These are phyloP conservation scores for Gandaritis pyraliata DNA, from an alignment of 2,888 invertebrate species.

Conservation along the genomic window DNA sequence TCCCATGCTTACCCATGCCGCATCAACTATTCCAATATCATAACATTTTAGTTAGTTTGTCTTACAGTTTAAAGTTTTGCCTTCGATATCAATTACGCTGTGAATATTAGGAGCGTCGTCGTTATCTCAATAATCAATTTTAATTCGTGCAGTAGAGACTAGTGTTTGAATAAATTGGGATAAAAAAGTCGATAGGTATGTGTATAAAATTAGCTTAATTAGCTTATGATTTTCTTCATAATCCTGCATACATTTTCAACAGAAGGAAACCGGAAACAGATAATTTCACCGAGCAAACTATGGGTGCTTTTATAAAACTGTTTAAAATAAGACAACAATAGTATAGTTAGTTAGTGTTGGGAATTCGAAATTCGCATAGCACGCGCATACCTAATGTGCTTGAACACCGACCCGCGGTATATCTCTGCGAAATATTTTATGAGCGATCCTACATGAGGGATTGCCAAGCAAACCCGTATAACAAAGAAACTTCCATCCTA, in stretches of 20 bases:
- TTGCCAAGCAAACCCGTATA: constrained; percentile 35
- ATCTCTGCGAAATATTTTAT: constrained; percentile 40
- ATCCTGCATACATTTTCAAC: no score
- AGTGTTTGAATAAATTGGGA: no score
- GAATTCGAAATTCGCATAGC: constrained; percentile 42
- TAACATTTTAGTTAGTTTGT: constrained; percentile 21
- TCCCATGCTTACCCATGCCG: constrained; percentile 46
- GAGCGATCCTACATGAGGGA: constrained; percentile 38
- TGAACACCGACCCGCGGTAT: constrained; percentile 39
- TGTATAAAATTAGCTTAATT: no score
- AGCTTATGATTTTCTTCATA: no score
- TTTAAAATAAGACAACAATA: constrained; percentile 53
- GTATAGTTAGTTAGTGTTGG: constrained; percentile 50
- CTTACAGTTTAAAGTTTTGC: constrained; percentile 10
- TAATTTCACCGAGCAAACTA: no score
- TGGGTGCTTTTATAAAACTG: no score
- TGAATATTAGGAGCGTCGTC: background rate
- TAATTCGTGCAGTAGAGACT: no score
- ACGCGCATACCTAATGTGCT: constrained; percentile 44
- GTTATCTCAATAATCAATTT: no score
- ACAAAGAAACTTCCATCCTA: constrained; percentile 40
- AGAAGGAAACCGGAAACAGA: no score
- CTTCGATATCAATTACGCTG: constrained; percentile 3
- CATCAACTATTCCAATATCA: constrained; percentile 30
- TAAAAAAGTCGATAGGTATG: no score